These are phyloP conservation scores for Leucosticte australis DNA, from an alignment of 2,113 vertebrate genomes.

Conservation along the genomic window DNA sequence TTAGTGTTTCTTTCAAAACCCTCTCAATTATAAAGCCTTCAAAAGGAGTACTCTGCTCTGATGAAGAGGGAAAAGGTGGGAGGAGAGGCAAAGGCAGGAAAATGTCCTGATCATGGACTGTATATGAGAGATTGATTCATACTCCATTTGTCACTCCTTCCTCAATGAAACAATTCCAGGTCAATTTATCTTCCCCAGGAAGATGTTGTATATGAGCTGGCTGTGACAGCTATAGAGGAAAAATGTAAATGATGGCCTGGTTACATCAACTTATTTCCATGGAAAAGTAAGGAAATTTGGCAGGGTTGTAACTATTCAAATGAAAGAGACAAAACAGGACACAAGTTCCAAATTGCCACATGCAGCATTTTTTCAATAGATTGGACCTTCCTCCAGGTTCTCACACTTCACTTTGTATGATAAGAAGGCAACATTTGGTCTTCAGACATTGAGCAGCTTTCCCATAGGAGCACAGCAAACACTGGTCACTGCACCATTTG, in stretches of 20 bases:
- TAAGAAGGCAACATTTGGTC: neutral
- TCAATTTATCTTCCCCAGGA: neutral
- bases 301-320: neutral
- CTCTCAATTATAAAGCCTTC: neutral
- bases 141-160: neutral
- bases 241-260: neutral
- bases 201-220: neutral
- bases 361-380: neutral
- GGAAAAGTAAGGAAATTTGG: neutral
- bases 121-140: neutral
- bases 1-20: neutral
- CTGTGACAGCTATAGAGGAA: neutral
- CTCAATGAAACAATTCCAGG: neutral
- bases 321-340: neutral
- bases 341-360: neutral
- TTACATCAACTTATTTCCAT: neutral
- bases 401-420: neutral
- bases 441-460: neutral
- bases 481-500: neutral
- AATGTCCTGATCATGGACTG: fast-evolving
- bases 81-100: neutral
- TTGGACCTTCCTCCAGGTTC: neutral
- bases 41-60: neutral
- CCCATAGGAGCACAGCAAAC: neutral
- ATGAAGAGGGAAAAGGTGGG: neutral